These are phyloP conservation scores for Meghimatium bilineatum DNA, from an alignment of 2,888 invertebrate genomes.

Conservation along the genomic window DNA sequence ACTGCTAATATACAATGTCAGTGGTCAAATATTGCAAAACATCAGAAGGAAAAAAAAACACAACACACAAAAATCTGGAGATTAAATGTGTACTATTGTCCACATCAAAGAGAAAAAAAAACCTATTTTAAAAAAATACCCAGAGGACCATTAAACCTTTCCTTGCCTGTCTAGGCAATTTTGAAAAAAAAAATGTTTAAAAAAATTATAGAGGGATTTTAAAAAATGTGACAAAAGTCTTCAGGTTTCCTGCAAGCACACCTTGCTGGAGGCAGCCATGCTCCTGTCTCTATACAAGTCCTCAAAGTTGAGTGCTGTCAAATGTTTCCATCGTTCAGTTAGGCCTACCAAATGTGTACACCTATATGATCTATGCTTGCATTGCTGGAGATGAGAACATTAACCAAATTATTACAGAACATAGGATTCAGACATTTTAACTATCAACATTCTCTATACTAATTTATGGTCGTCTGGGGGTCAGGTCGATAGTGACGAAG, in stretches of 20 bases:
- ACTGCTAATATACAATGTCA: slow-evolving; percentile 7
- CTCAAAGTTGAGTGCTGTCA: neutral
- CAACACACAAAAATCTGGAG: slow-evolving; percentile 22
- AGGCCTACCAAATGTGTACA: neutral
- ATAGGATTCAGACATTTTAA: no score
- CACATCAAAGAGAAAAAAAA: slow-evolving; percentile 27
- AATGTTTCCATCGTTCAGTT: neutral
- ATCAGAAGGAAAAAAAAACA: slow-evolving; percentile 19
- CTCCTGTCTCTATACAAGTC: neutral
- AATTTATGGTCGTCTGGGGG: no score
- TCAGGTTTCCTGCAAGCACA: slow-evolving; percentile 6
- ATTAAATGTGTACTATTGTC: neutral
- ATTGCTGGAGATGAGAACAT: neutral
- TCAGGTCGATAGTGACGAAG: no score
- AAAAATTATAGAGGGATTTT: neutral
- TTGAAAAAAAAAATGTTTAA: neutral
- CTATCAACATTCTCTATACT: no score
- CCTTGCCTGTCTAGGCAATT: neutral
- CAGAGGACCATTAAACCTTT: slow-evolving; percentile 11
- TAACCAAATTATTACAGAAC: no score
- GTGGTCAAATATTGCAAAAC: slow-evolving; percentile 35
- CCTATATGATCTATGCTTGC: neutral
- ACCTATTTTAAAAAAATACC: neutral
- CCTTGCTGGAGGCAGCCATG: neutral
- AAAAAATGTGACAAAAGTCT: neutral